Percentiles rank a stretch among this genome's conserved stretches.
Conservation (phyloP, 37 sponge, comb jelly and placozoan genomes). For the Eunapius fragilis region DNA sequence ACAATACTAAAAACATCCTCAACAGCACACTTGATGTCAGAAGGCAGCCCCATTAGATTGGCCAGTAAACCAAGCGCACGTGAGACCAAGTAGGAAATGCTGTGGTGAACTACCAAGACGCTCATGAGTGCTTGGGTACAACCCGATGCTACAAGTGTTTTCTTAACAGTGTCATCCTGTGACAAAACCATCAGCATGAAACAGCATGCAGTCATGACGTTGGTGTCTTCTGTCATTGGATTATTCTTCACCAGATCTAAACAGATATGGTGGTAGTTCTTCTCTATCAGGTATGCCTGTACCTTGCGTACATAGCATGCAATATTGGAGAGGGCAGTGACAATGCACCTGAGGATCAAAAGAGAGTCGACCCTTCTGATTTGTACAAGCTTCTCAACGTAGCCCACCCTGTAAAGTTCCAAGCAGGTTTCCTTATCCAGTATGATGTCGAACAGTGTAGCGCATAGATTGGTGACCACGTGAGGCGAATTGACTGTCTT, state of each 20-base stretch:
- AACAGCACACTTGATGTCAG: slow-evolving; percentile 47
- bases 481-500: not conserved
- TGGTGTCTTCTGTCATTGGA: slow-evolving; percentile 2
- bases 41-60: slow-evolving; percentile 62
- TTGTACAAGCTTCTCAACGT: slow-evolving; percentile 33
- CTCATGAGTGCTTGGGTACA: slow-evolving; percentile 39
- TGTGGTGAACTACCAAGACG: slow-evolving; percentile 8
- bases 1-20: slow-evolving; percentile 38
- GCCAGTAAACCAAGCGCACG: slow-evolving; percentile 63
- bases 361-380: slow-evolving; percentile 6
- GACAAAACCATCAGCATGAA: slow-evolving; percentile 73
- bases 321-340: slow-evolving; percentile 78
- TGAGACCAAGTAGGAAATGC: slow-evolving; percentile 52
- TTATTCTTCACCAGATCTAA: slow-evolving; percentile 23
- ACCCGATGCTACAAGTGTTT: slow-evolving; percentile 40
- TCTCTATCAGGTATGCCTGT: slow-evolving; percentile 48
- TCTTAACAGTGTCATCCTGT: slow-evolving; percentile 71
- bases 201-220: slow-evolving; percentile 62
- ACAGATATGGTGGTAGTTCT: slow-evolving; percentile 16
- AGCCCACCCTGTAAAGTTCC: slow-evolving; percentile 42
- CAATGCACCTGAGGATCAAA: slow-evolving; percentile 15
- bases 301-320: slow-evolving; percentile 54
- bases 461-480: slow-evolving; percentile 57
- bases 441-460: slow-evolving; percentile 65
- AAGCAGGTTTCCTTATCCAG: slow-evolving; percentile 64